Conservation (phyloP, 64 coral and sea anemone genomes). For the Hydrozoanthus tunicans region DNA sequence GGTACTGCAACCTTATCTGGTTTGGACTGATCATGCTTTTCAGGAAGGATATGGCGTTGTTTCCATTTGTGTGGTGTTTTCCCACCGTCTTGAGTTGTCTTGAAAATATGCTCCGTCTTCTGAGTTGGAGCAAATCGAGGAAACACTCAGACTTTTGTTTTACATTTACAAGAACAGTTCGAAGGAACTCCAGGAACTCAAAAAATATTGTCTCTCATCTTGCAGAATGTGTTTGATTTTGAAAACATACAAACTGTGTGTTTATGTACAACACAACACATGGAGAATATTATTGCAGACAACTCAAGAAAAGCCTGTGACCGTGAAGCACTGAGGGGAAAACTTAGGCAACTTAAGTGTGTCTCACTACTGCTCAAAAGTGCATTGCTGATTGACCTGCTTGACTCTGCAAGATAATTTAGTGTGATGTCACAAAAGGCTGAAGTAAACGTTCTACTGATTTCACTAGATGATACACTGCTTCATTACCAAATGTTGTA, state of each 20-base stretch:
- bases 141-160: slow-evolving; percentile 14
- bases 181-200: slow-evolving; percentile 8
- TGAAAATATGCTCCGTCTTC: not conserved
- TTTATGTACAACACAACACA: slow-evolving; percentile 14
- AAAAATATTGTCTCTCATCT: not conserved
- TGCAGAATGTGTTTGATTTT: slow-evolving; percentile 10
- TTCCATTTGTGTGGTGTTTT: slow-evolving; percentile 19
- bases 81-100: slow-evolving; percentile 15
- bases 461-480: slow-evolving; percentile 9
- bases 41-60: not conserved
- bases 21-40: not conserved
- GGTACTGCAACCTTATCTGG: not conserved
- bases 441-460: slow-evolving; percentile 17
- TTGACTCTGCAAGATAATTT: slow-evolving; percentile 10
- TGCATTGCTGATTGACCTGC: slow-evolving; percentile 29
- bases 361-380: slow-evolving; percentile 16
- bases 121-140: not conserved
- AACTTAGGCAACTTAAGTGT: slow-evolving; percentile 19
- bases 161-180: slow-evolving; percentile 21
- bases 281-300: slow-evolving; percentile 43
- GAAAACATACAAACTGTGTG: slow-evolving; percentile 20
- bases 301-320: slow-evolving; percentile 11
- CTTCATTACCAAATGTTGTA: slow-evolving; percentile 11
- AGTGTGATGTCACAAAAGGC: slow-evolving; percentile 29
- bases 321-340: not conserved